Evolutionary conservation across 2,797 vertebrate genomes (phyloP), one percentile per base, ranked within the genome.

Genomic region (Sebastes hopkinsi): DNA sequence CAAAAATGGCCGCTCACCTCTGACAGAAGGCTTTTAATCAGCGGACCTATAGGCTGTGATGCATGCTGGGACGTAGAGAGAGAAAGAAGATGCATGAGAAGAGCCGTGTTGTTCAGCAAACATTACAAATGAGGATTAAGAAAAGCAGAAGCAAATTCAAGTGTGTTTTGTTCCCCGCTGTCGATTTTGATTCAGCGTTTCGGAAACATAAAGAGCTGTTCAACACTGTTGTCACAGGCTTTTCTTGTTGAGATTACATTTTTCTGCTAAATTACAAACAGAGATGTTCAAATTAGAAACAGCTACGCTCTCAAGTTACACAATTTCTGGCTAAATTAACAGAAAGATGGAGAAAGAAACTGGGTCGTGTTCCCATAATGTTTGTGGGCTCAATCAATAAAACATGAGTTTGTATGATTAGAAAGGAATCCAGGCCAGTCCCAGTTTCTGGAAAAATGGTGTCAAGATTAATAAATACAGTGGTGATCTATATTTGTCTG

Each of bases 1-100:
- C 75, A 83, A 87, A 46, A 79, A 86, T 65, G 83, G 64, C 78
- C 1, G 70, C 83, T 84, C 76, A 78, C 81, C 84, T 81, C 79
- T 58, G 71, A 77, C 77, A 84, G 87, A 72, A 18, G 64, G 59
- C 89, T 87, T 92, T 93, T 90, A 91, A 94, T 93, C 85, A 90
- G 25, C 29, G 0, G 77, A 22, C 62, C 56, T 80, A 8, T 20
- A 70, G 70, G 73, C 77, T 72, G 18, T 29, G 59, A 84, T 14
- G 50, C 65, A 80, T 74, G 25, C 20, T 56, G 84, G 25, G 34
- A 60, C 25, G 34, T n/a, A 18, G 16, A 25, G 6, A 9, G 32
- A 67, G 42, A 22, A 18, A 23, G 14, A 29, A 6, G 27, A 46
- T 3, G 59, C 22, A 38, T 13, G 30, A 36, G 3, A 30, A 14